These are phyloP conservation scores for Anorthoa munda DNA, from an alignment of 2,888 invertebrate species.

Conservation along the genomic window DNA sequence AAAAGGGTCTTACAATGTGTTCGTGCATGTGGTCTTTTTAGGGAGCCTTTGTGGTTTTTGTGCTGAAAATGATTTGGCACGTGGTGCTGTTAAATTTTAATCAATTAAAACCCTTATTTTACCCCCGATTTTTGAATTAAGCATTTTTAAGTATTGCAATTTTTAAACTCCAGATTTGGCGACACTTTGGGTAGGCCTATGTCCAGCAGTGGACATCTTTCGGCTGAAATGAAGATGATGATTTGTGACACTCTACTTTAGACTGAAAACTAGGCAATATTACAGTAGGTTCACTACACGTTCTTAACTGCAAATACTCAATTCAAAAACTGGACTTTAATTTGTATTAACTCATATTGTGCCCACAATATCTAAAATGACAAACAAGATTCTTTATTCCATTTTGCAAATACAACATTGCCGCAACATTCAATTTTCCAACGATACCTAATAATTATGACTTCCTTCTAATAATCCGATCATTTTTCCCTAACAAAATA, in stretches of 20 bases:
- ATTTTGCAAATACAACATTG: neutral
- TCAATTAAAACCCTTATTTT: neutral
- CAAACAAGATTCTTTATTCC: neutral
- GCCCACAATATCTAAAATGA: too few relatives aligned
- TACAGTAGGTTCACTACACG: too few relatives aligned
- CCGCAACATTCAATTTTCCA: neutral
- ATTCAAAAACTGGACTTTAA: too few relatives aligned
- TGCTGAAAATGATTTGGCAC: conserved; percentile 10
- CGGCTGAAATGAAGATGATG: too few relatives aligned
- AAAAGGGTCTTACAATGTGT: conserved; percentile 57
- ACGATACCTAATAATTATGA: neutral
- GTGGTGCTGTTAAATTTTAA: neutral
- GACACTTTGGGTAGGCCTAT: too few relatives aligned
- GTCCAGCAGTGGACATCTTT: too few relatives aligned
- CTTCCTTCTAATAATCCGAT: neutral
- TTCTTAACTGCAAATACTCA: too few relatives aligned
- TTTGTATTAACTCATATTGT: neutral
- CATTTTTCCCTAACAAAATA: conserved; percentile 23
- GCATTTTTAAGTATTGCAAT: too few relatives aligned
- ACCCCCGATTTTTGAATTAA: too few relatives aligned
- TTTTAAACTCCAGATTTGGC: too few relatives aligned
- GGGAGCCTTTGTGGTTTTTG: conserved; percentile 37
- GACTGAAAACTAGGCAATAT: too few relatives aligned
- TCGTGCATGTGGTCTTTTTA: conserved; percentile 30
- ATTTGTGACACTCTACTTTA: too few relatives aligned